Percentiles rank a stretch among this genome's conserved stretches.
These are phyloP conservation scores for Eristalis intricaria DNA, from an alignment of 2,888 invertebrate genomes.

Conservation along the genomic window DNA sequence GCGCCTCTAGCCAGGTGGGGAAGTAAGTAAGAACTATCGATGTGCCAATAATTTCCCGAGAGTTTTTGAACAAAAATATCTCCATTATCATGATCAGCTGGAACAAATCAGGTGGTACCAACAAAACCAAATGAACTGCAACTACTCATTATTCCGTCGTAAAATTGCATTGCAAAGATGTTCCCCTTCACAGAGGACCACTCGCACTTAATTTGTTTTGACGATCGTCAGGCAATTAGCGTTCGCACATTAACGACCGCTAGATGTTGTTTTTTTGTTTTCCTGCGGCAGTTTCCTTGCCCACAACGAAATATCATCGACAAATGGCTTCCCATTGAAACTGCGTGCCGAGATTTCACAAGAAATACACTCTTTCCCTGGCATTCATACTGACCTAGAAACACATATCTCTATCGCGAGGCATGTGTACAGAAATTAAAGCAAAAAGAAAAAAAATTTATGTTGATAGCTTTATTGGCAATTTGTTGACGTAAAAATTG, in stretches of 20 bases:
- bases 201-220: not conserved
- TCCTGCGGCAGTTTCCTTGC: not conserved
- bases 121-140: too few relatives aligned
- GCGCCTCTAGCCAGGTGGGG: too few relatives aligned
- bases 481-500: conserved; percentile 11
- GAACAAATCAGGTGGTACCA: too few relatives aligned
- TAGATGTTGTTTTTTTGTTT: not conserved
- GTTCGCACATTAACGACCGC: not conserved
- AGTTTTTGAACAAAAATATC: too few relatives aligned
- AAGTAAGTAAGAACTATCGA: too few relatives aligned
- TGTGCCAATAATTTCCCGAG: too few relatives aligned
- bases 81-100: too few relatives aligned
- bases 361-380: not conserved
- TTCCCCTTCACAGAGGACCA: not conserved
- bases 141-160: too few relatives aligned
- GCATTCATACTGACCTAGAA: not conserved
- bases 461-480: conserved; percentile 26
- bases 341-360: not conserved
- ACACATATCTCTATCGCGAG: not conserved
- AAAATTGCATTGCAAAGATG: too few relatives aligned
- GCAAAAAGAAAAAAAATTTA: not conserved
- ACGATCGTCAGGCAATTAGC: not conserved
- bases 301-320: not conserved
- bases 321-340: not conserved
- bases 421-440: not conserved